A percentile compares a stretch with the other conserved stretches of the same genome.
Conservation (phyloP, 2,113 vertebrate genomes). For the Callorhinus ursinus region DNA sequence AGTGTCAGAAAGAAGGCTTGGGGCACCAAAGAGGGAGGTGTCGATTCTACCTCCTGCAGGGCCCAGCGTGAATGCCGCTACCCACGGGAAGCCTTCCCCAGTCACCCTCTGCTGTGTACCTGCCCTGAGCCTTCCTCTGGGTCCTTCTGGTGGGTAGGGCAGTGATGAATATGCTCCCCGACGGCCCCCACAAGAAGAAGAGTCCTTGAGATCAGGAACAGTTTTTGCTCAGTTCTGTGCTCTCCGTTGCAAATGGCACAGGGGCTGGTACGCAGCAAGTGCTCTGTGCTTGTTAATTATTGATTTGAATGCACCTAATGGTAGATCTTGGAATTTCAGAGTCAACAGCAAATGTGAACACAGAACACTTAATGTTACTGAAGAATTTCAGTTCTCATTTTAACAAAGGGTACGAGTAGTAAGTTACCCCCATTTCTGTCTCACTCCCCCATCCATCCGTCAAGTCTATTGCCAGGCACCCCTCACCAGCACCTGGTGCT, state of each 20-base stretch:
- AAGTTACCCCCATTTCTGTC: background rate
- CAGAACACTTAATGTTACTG: background rate
- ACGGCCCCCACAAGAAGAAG: no score
- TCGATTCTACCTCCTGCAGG: background rate
- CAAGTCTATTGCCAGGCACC: no score
- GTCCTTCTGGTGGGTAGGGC: background rate
- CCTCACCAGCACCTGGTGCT: background rate
- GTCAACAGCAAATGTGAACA: background rate
- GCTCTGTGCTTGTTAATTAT: background rate
- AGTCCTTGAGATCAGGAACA: background rate
- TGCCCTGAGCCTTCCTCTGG: background rate
- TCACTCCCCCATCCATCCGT: background rate
- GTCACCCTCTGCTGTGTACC: background rate
- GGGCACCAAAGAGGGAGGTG: background rate
- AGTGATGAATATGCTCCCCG: background rate
- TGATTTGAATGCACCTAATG: fast-evolving
- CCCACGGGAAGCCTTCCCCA: fast-evolving
- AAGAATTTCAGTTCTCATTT: conserved; percentile 5
- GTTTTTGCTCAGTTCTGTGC: background rate
- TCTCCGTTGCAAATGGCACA: fast-evolving
- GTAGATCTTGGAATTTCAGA: background rate
- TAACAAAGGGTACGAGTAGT: background rate
- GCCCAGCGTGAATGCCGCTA: background rate
- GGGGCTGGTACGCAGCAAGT: no score
- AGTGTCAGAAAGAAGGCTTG: background rate